Evolutionary conservation across 1,140 invertebrate species (phyloP).

Genomic region (Bombus picipes): DNA sequence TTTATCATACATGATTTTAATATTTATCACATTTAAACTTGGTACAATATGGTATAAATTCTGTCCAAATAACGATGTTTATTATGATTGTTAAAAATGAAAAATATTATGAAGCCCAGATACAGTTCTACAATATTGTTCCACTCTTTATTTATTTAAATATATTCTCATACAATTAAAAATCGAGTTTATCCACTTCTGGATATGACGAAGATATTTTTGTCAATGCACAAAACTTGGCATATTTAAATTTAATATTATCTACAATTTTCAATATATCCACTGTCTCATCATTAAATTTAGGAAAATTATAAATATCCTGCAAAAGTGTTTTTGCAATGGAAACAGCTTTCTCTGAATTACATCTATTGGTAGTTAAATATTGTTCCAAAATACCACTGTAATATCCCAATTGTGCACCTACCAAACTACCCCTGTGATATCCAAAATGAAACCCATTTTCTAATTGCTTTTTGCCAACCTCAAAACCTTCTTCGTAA

Average conservation of each 20-base stretch:
- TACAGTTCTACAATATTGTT: conserved; percentile 19
- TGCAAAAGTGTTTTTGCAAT: conserved; percentile 83
- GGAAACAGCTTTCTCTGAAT: conserved; percentile 81
- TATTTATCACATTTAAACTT: conserved; percentile 20
- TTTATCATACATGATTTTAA: conserved; percentile 67
- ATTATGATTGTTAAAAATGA: background rate
- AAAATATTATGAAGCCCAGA: background rate
- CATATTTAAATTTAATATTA: conserved; percentile 86
- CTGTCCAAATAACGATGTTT: background rate
- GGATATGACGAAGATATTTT: conserved; percentile 84
- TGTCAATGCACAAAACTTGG: conserved; percentile 86
- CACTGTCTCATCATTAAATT: conserved; percentile 84
- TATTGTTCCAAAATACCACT: conserved; percentile 73
- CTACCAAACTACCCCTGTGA: conserved; percentile 76
- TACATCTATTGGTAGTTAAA: conserved; percentile 54
- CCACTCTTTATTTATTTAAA: conserved; percentile 7
- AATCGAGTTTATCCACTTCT: conserved; percentile 82
- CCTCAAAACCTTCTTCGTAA: conserved; percentile 68
- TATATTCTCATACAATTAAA: conserved; percentile 71
- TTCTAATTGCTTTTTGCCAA: conserved; percentile 70
- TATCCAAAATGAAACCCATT: conserved; percentile 80
- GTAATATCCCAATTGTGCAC: conserved; percentile 79
- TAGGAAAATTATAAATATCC: conserved; percentile 86
- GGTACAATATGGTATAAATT: background rate
- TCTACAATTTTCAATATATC: conserved; percentile 86